A percentile compares a stretch with the other conserved stretches of the same genome.
Conservation (phyloP, 2,113 vertebrate species). For the Phyllostomus hastatus region DNA sequence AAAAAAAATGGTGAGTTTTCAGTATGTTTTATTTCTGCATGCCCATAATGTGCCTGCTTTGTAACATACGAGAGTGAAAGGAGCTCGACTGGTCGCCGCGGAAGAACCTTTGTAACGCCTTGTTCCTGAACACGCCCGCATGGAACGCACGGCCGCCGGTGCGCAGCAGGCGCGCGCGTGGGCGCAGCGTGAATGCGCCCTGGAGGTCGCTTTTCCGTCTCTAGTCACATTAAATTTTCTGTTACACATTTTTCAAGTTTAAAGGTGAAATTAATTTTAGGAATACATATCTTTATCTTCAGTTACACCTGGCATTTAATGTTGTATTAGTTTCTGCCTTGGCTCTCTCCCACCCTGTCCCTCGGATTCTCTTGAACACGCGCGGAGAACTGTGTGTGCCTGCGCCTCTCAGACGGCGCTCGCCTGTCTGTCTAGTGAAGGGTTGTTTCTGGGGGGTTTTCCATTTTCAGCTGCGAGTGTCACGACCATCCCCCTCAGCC, state of each 20-base stretch:
- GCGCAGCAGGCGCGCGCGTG: background rate
- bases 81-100: background rate
- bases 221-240: background rate
- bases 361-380: background rate
- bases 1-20: constrained; percentile 50
- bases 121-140: background rate
- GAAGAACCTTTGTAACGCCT: background rate
- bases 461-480: background rate
- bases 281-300: background rate
- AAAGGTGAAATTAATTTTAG: background rate
- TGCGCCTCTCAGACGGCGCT: background rate
- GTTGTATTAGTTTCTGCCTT: background rate
- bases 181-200: background rate
- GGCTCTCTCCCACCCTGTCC: background rate
- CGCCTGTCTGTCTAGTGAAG: background rate
- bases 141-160: background rate
- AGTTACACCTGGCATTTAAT: background rate
- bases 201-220: background rate
- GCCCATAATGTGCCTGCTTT: background rate
- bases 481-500: background rate
- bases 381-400: background rate
- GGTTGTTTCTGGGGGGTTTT: background rate
- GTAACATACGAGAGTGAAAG: background rate
- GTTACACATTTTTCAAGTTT: background rate
- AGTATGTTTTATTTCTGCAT: background rate